Conservation (phyloP, 2,797 vertebrate genomes). For the Sciurus carolinensis region DNA sequence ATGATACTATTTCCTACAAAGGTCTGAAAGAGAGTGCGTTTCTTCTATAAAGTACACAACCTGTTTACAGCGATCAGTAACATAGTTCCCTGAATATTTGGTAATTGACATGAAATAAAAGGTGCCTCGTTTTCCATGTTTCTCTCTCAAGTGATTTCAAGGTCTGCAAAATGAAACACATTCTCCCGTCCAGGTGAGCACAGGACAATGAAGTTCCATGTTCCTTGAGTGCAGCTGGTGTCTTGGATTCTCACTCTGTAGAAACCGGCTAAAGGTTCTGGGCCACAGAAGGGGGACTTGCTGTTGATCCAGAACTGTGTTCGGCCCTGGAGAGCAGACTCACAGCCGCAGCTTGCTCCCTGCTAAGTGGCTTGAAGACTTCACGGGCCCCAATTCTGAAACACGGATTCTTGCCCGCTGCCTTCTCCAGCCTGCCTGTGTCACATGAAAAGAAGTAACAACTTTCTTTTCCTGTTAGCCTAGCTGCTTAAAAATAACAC, state of each 20-base stretch:
- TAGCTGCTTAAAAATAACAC: slow-evolving; percentile 81
- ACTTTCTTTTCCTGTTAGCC: slow-evolving; percentile 81
- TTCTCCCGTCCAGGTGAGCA: slow-evolving; percentile 21
- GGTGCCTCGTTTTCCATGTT: slow-evolving; percentile 29
- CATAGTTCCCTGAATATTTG: background rate
- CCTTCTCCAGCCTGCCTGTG: background rate
- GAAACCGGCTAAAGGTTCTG: background rate
- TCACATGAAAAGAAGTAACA: slow-evolving; percentile 67
- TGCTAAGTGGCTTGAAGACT: background rate
- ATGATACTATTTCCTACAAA: background rate
- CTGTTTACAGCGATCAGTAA: background rate
- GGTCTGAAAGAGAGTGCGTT: background rate
- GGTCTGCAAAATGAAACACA: slow-evolving; percentile 43
- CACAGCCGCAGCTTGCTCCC: background rate
- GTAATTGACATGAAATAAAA: slow-evolving; percentile 44
- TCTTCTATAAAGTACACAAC: slow-evolving; percentile 22
- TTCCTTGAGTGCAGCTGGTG: background rate
- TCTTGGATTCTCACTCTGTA: slow-evolving; percentile 5
- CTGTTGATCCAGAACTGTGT: background rate
- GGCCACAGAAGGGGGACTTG: background rate
- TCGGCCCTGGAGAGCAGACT: background rate
- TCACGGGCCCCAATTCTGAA: background rate
- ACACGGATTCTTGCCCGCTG: background rate
- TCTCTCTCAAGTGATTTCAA: slow-evolving; percentile 41
- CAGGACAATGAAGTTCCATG: slow-evolving; percentile 1